phyloP scores from a whole-genome alignment of 2,113 vertebrate genomes.

The Sapayoa aenigma region DNA sequence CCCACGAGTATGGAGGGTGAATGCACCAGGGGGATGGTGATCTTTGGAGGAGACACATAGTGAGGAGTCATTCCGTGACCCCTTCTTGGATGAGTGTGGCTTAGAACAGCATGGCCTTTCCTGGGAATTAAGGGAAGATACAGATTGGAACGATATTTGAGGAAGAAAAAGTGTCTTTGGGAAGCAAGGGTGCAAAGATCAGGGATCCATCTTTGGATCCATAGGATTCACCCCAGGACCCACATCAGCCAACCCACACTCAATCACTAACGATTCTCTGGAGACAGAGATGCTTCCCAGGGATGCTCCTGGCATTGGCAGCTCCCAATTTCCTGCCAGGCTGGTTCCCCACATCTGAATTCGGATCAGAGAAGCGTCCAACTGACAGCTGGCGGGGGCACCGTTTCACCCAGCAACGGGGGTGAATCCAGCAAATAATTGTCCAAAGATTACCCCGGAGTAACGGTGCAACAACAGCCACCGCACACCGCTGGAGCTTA shows the following conservation, averaged over 20 bases:
- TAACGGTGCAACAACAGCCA: background rate
- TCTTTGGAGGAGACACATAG: background rate
- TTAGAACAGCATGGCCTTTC: background rate
- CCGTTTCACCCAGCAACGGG: background rate
- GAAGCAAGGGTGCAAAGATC: background rate
- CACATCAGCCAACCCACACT: background rate
- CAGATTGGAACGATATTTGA: background rate
- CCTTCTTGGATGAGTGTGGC: background rate
- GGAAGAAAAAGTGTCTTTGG: background rate
- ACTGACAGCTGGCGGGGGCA: background rate
- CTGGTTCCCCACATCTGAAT: background rate
- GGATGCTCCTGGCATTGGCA: background rate
- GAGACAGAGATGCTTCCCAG: background rate
- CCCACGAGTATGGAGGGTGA: too few species aligned
- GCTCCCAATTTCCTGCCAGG: background rate
- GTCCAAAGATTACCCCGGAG: background rate
- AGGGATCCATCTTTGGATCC: background rate
- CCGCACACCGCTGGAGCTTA: background rate
- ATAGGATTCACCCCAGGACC: background rate
- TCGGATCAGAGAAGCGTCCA: background rate
- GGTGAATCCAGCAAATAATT: slow-evolving; percentile 23
- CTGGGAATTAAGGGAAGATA: background rate
- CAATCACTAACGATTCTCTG: accelerated
- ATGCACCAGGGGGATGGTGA: background rate
- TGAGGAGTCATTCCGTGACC: background rate